Base-by-base conservation (phyloP, 2,888 invertebrate genomes). In the Nomada ferruginata region DNA sequence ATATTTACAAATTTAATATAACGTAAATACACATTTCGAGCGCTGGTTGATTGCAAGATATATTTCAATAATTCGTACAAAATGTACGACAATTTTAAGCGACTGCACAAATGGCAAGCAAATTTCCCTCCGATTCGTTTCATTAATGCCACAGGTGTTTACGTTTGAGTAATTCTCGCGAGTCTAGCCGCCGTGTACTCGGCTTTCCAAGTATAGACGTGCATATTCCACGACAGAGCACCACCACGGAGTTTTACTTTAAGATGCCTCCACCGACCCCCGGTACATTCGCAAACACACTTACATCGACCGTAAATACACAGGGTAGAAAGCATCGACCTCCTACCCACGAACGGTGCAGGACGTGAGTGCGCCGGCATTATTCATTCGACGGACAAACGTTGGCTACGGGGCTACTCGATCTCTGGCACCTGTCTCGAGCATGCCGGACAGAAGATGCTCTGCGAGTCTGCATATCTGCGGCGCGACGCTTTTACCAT, bases 71-170 rank as follows among this genome's bases (percentile, higher is more conserved):
- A n/a, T 20, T 63, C 82, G 80, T 83, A 84, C 84, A 70, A 75
- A 60, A 76, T 73, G 64, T 66, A 76, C 65, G 83, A 84, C 81
- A 70, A 78, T 85, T 79, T 64, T 80, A 83, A 83, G 85, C 85
- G 84, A 77, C 82, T 50, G 80, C 79, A 85, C 82, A 84, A 79
- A 66, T 78, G 83, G 84, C 84, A 85, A 86, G 88, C 85, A 79
- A 50, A 18, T 50, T 50, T 50, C 7, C 18, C 50, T 82, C 65
- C 78, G 66, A 71, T 76, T 78, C 71, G 7, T 64, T 26, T 55
- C 53, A 23, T 20, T 72, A 72, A 13, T 47, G 18, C 52, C 64
- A 68, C 18, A 60, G 20, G 42, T 61, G 52, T 76, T 72, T 79
- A 61, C 59, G 50, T 47, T 71, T 63, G 63, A n/a, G 36, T 75